Conservation (phyloP, 1,140 invertebrate species). For the Drosophila nebulosa region DNA sequence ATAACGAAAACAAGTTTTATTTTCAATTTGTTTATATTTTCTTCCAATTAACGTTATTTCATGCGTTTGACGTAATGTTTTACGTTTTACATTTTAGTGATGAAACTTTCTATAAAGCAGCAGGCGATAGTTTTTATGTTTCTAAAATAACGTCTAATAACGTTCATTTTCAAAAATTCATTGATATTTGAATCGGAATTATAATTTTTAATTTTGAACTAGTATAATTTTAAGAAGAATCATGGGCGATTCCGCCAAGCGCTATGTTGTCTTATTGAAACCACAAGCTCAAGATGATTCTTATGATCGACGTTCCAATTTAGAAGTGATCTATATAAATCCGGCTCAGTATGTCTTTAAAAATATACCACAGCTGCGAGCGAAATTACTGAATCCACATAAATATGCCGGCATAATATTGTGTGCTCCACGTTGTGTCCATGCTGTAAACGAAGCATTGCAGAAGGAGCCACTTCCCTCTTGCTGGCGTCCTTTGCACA, state of each 20-base stretch:
- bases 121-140: conserved; percentile 6
- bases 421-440: conserved; percentile 81
- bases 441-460: conserved; percentile 80
- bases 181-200: conserved; percentile 7
- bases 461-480: conserved; percentile 69
- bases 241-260: conserved; percentile 17
- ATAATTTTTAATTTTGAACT: neutral
- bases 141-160: neutral
- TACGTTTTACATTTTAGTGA: conserved; percentile 19
- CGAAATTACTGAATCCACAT: conserved; percentile 61
- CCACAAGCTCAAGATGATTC: conserved; percentile 1
- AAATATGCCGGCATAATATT: conserved; percentile 81
- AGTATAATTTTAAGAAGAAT: neutral
- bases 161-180: neutral
- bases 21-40: too few relatives aligned
- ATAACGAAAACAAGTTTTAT: too few relatives aligned
- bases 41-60: too few relatives aligned
- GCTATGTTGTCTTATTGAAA: conserved; percentile 24
- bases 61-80: too few relatives aligned
- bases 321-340: conserved; percentile 32
- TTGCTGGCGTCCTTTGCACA: conserved; percentile 77
- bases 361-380: conserved; percentile 68
- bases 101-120: conserved; percentile 16
- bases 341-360: conserved; percentile 40
- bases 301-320: conserved; percentile 8